phyloP scores from a whole-genome alignment of 1,140 invertebrate species.

The Drosophila kepulauana region DNA sequence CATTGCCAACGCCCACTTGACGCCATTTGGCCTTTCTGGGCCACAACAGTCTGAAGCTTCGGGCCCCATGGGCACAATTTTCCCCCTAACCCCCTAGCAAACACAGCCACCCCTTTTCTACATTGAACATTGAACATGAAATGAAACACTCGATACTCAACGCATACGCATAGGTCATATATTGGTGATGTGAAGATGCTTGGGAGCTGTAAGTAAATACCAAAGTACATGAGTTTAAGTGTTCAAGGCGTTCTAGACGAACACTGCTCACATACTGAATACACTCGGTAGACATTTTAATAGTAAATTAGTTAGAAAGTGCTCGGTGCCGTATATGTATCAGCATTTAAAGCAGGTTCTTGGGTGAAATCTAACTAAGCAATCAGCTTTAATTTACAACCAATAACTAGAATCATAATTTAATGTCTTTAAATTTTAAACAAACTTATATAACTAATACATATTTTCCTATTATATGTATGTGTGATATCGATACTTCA shows the following conservation, averaged over 20 bases:
- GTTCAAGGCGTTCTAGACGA: neutral
- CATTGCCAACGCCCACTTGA: slow-evolving; percentile 43
- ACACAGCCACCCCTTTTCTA: too few relatives aligned
- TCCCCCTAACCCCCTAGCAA: neutral
- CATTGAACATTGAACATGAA: slow-evolving; percentile 22
- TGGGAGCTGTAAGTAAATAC: slow-evolving; percentile 41
- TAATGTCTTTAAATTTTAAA: too few relatives aligned
- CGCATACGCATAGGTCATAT: slow-evolving; percentile 1
- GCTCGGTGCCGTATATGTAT: slow-evolving; percentile 11
- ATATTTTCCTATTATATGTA: too few relatives aligned
- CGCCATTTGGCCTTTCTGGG: slow-evolving; percentile 51
- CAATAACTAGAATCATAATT: neutral
- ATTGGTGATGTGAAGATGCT: slow-evolving; percentile 29
- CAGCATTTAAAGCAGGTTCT: slow-evolving; percentile 24
- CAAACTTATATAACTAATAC: too few relatives aligned
- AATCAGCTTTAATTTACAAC: too few relatives aligned
- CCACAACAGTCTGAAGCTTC: slow-evolving; percentile 3
- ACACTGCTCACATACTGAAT: slow-evolving; percentile 6
- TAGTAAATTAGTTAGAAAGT: slow-evolving; percentile 46
- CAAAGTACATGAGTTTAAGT: slow-evolving; percentile 28
- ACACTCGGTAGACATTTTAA: slow-evolving; percentile 38
- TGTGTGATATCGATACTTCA: too few relatives aligned
- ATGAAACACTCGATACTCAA: slow-evolving; percentile 41
- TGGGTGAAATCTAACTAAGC: slow-evolving; percentile 12
- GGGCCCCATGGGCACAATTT: slow-evolving; percentile 36